A percentile compares a stretch with the other conserved stretches of the same genome.
Conservation (phyloP, 1,140 invertebrate genomes). For the Brachionus plicatilis region DNA sequence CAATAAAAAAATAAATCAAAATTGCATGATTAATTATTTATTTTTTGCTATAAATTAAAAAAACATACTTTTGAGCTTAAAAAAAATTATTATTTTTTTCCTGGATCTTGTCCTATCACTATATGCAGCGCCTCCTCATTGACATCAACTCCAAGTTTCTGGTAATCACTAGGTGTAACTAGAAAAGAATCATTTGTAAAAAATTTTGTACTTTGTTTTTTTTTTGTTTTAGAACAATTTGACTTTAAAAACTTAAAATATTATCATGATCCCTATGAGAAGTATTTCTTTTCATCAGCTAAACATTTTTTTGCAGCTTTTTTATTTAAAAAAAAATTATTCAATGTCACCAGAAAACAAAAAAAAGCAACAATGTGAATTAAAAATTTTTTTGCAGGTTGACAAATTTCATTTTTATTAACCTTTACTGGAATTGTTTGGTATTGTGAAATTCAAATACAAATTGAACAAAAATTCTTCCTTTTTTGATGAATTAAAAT, state of each 20-base stretch:
- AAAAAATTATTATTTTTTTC: background rate
- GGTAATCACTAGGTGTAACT: background rate
- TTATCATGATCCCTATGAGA: background rate
- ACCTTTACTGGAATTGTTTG: too few relatives aligned
- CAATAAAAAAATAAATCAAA: background rate
- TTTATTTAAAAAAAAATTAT: too few relatives aligned
- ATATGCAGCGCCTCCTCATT: background rate
- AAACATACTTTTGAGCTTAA: background rate
- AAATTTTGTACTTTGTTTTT: background rate
- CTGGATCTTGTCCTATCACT: background rate
- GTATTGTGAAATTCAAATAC: too few relatives aligned
- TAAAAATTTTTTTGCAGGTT: too few relatives aligned
- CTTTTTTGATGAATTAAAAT: too few relatives aligned
- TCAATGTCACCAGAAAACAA: too few relatives aligned
- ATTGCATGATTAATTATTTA: background rate
- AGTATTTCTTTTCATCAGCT: too few relatives aligned
- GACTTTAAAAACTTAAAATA: slow-evolving; percentile 21
- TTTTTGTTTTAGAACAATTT: background rate
- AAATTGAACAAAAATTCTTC: too few relatives aligned
- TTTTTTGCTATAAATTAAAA: background rate
- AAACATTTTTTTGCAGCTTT: too few relatives aligned
- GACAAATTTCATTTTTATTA: too few relatives aligned
- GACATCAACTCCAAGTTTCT: background rate
- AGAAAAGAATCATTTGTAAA: background rate
- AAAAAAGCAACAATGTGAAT: too few relatives aligned